Percentiles rank a stretch among this genome's conserved stretches.
phyloP scores from a whole-genome alignment of 2,113 vertebrate genomes.

The Mastomys coucha region DNA sequence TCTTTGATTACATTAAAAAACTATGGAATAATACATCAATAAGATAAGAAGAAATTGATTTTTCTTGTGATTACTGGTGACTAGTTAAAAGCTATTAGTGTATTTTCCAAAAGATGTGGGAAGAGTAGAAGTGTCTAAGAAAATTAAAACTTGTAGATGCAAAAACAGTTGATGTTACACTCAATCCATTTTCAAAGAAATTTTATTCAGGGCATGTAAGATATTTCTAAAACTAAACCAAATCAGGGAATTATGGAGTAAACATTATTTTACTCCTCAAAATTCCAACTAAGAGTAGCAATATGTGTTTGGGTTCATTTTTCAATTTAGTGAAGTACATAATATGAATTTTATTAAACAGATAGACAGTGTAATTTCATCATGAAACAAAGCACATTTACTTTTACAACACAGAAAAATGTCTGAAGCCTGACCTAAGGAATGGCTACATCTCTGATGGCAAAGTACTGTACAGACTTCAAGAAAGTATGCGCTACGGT shows the following conservation, averaged over 20 bases:
- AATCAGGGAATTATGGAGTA: not conserved
- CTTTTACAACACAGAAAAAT: constrained; percentile 83
- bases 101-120: not conserved
- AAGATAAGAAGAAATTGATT: not conserved
- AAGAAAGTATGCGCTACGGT: constrained; percentile 80
- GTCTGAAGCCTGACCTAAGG: constrained; percentile 81
- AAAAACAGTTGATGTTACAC: not conserved
- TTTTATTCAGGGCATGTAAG: not conserved
- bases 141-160: not conserved
- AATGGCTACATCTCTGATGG: constrained; percentile 80
- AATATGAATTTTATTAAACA: not conserved
- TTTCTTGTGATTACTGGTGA: not conserved
- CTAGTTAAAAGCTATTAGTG: not conserved
- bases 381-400: constrained; percentile 13
- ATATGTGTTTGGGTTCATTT: not conserved
- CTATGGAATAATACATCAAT: not conserved
- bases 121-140: not conserved
- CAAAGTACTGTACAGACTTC: constrained; percentile 82
- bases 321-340: not conserved
- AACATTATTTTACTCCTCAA: not conserved
- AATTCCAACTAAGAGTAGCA: not conserved
- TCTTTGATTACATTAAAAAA: not conserved
- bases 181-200: not conserved
- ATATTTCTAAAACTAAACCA: not conserved
- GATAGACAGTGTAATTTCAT: not conserved